These are phyloP conservation scores for Andrena bicolor DNA, from an alignment of 2,888 invertebrate species.

Conservation along the genomic window DNA sequence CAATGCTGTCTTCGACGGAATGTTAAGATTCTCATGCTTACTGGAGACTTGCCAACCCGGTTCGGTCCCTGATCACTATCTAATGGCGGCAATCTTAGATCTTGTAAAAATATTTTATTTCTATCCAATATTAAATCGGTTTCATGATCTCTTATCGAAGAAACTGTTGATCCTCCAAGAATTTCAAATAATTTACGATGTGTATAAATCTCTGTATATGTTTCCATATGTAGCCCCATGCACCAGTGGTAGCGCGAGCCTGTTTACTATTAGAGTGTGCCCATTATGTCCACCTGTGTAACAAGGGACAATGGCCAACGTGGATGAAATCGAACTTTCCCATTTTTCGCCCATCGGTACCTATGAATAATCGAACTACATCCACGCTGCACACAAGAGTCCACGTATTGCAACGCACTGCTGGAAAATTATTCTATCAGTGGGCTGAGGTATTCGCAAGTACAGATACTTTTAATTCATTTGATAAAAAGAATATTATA, in stretches of 20 bases:
- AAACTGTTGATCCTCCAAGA: background rate
- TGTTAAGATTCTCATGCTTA: constrained; percentile 95
- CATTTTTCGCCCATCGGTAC: constrained; percentile 90
- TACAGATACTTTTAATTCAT: background rate
- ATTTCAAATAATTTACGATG: background rate
- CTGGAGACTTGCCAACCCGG: constrained; percentile 98
- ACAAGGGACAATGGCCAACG: constrained; percentile 98
- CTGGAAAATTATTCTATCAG: constrained; percentile 98
- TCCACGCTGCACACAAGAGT: constrained; percentile 88
- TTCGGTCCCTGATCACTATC: constrained; percentile 97
- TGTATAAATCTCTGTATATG: background rate
- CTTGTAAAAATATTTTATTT: constrained; percentile 88
- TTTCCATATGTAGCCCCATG: constrained; percentile 90
- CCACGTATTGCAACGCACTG: constrained; percentile 93
- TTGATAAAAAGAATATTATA: background rate
- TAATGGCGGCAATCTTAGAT: constrained; percentile 97
- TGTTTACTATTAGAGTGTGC: constrained; percentile 97
- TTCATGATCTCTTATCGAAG: background rate
- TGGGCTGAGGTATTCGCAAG: constrained; percentile 93
- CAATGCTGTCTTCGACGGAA: constrained; percentile 93
- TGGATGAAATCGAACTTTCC: constrained; percentile 97
- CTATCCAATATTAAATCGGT: background rate
- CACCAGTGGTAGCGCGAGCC: constrained; percentile 97
- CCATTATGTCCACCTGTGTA: constrained; percentile 98
- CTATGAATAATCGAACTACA: constrained; percentile 85